phyloP scores from a whole-genome alignment of 2,113 vertebrate genomes.

The Oceanites oceanicus region DNA sequence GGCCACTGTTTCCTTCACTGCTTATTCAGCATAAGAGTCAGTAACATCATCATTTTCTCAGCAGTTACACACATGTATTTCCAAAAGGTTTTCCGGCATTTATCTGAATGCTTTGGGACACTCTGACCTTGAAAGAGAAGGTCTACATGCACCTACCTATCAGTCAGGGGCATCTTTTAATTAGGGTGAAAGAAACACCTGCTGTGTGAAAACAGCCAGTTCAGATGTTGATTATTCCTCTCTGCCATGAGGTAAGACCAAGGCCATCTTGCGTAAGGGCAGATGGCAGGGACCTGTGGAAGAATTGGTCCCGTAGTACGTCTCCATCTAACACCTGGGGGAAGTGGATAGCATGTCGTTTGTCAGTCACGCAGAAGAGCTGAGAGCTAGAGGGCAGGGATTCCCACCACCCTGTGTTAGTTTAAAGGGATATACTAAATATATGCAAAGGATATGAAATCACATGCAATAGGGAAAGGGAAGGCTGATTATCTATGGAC shows the following conservation, averaged over 20 bases:
- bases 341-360: not conserved
- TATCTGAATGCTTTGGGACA: not conserved
- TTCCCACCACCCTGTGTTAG: not conserved
- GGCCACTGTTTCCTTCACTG: not conserved
- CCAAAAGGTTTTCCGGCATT: not conserved
- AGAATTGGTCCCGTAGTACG: fast-evolving
- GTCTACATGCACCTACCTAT: not conserved
- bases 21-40: not conserved
- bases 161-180: not conserved
- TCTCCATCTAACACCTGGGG: fast-evolving
- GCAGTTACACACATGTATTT: not conserved
- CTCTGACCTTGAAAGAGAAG: not conserved
- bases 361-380: not conserved
- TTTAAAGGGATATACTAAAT: not conserved
- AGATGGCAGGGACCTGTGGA: fast-evolving
- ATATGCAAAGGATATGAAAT: not conserved
- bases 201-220: not conserved
- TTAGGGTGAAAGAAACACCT: not conserved
- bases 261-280: not conserved
- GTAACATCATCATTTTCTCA: not conserved
- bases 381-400: not conserved
- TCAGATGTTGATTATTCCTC: not conserved
- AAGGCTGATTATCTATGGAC: not conserved
- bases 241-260: not conserved
- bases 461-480: not conserved